Base-by-base conservation (phyloP, 2,888 invertebrate genomes). In the Mamestra brassicae region DNA sequence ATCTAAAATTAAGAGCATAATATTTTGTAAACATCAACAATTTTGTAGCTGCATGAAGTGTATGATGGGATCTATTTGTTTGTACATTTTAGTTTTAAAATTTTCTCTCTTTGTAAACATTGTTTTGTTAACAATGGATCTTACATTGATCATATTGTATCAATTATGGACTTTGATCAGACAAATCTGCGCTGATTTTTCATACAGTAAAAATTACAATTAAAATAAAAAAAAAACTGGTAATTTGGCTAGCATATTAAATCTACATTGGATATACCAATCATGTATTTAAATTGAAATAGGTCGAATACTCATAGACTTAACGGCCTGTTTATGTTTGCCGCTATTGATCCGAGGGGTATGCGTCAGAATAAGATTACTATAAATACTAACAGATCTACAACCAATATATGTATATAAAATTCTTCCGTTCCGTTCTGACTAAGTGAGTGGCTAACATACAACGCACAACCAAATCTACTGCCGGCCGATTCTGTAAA, bases 51-150 rank as follows among this genome's bases (percentile, higher is more conserved):
- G 89, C 94, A 94, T 89, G 88, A 88, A 89, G 91, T 90, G 91
- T 91, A 92, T 90, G 91, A 94, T 92, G 96, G 96, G 96, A 96
- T 92, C 96, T 96, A 96, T 93, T 93, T 93, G 89, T 93, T 94
- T 92, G 85, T 91, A 91, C 86, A 87, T 90, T 90, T 91, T 89
- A 79, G 76, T 85, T 87, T 50, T 70, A 81, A 90, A 90, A n/a
- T 8, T 70, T 76, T 61, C 71, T 64, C 75, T 74, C 26, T 74
- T 60, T 66, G 70, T 50, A 58, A 65, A 71, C 38, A 42, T 75
- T 71, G 42, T 57, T 85, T 65, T 8, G 36, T 65, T 67, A 26
- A 26, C 26, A 26, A 26, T 26, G 26, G 26, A 26, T 26, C 1
- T 26, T 26, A 26, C 26, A 26, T 26, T 26, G 26, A 26, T 26